These are phyloP conservation scores for Phalacrocorax pelagicus DNA, from an alignment of 2,113 vertebrate genomes.

Conservation along the genomic window DNA sequence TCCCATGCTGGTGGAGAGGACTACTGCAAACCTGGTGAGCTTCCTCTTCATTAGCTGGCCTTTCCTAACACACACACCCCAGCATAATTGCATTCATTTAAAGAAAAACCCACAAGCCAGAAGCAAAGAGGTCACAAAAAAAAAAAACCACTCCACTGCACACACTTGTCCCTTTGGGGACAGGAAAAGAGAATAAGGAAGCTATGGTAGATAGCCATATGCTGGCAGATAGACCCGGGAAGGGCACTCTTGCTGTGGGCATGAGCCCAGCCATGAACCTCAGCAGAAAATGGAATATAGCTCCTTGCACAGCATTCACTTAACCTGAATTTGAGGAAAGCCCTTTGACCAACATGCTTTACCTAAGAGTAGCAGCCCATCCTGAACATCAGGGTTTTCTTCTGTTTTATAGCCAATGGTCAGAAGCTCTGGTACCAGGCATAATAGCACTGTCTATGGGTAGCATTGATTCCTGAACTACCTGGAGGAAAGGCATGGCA, in stretches of 20 bases:
- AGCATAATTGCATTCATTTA: not conserved
- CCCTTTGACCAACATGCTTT: not conserved
- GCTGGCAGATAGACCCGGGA: not conserved
- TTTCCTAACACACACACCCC: not conserved
- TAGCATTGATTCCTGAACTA: not conserved
- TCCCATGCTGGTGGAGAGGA: not conserved
- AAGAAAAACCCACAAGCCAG: not conserved
- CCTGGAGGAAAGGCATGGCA: not conserved
- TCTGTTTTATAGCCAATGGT: not conserved
- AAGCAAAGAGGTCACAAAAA: not conserved
- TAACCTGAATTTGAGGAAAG: not conserved
- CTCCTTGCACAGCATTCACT: not conserved
- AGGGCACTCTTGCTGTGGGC: not conserved
- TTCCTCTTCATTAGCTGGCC: not conserved
- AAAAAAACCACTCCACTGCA: not conserved
- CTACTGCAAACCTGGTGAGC: not conserved
- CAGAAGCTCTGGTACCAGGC: not conserved
- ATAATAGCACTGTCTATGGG: not conserved
- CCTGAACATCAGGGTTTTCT: not conserved
- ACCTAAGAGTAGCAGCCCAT: not conserved
- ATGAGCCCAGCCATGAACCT: not conserved
- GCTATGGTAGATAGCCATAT: not conserved
- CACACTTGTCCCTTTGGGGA: not conserved
- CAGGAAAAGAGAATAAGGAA: not conserved
- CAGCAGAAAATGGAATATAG: not conserved